Conservation (phyloP, 2,113 vertebrate species). For the Anser cygnoides region DNA sequence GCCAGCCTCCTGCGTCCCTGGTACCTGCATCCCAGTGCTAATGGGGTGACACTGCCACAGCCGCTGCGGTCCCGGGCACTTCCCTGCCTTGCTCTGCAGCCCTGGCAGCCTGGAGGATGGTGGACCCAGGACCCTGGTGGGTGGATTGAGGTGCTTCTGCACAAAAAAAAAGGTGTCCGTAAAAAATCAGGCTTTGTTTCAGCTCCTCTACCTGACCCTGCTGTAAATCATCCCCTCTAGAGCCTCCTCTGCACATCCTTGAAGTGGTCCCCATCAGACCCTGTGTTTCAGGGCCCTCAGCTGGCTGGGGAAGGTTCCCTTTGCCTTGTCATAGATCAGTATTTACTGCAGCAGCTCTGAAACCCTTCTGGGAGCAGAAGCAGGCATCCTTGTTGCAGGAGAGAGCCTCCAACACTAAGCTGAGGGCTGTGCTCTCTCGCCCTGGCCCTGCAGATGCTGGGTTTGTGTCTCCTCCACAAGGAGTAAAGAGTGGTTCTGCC, state of each 20-base stretch:
- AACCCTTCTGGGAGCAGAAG: not conserved
- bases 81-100: not conserved
- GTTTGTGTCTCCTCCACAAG: fast-evolving
- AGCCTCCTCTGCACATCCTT: not conserved
- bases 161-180: not conserved
- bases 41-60: not conserved
- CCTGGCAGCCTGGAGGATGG: fast-evolving
- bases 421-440: not conserved
- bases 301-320: not conserved
- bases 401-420: not conserved
- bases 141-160: not conserved
- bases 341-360: not conserved
- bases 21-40: not conserved
- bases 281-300: not conserved
- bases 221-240: not conserved
- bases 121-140: too few species aligned
- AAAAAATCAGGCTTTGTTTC: not conserved
- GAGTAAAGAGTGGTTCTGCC: not conserved
- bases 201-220: too few species aligned
- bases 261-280: not conserved
- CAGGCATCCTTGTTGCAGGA: not conserved
- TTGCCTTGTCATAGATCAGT: not conserved
- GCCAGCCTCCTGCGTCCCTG: not conserved
- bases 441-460: not conserved
- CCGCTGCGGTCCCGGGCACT: not conserved